Conservation (phyloP, 2,113 vertebrate species). For the Saccopteryx leptura region DNA sequence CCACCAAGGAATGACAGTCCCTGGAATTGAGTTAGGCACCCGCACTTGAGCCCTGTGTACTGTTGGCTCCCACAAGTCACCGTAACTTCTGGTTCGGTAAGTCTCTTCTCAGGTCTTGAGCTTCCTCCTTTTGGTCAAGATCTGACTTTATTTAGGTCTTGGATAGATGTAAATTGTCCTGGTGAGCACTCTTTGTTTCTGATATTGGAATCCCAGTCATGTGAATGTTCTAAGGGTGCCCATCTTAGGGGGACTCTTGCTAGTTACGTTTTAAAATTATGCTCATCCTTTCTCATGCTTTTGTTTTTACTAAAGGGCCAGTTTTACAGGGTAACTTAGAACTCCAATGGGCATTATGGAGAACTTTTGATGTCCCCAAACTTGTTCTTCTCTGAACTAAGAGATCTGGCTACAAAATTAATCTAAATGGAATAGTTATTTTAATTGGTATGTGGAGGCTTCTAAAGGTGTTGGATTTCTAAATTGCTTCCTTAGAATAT, state of each 20-base stretch:
- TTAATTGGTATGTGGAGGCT: neutral
- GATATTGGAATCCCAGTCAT: neutral
- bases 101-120: neutral
- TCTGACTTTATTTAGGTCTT: neutral
- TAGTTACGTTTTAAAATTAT: neutral
- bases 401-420: neutral
- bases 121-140: neutral
- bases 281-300: neutral
- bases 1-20: neutral
- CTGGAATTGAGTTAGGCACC: neutral
- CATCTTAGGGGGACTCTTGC: neutral
- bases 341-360: neutral
- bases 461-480: conserved; percentile 8
- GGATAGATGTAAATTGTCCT: neutral
- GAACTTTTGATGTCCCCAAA: neutral
- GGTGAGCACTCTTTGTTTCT: neutral
- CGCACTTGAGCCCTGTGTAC: neutral
- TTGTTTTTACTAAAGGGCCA: neutral
- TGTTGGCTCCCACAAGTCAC: neutral
- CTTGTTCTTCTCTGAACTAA: neutral
- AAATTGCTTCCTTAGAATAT: neutral
- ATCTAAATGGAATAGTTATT: neutral
- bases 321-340: neutral
- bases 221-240: neutral
- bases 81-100: neutral